Evolutionary conservation across 1,140 invertebrate species (phyloP), one percentile per base, ranked within the genome.

Genomic region (Amphibalanus amphitrite): DNA sequence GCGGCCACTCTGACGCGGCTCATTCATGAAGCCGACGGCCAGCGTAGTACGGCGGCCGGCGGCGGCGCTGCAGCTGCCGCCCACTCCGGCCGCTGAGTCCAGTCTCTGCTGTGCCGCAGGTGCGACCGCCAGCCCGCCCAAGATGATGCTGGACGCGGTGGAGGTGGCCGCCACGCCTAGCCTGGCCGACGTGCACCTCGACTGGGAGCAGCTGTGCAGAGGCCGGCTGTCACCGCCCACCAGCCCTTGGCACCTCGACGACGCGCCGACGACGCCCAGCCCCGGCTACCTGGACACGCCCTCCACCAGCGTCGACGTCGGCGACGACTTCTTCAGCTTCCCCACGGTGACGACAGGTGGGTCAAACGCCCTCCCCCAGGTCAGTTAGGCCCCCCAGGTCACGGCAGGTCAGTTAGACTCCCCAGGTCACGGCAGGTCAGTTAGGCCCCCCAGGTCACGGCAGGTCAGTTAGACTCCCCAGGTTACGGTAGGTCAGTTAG

Each of bases 321-420:
- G 75, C 17, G 74, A 78, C 69, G 80, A 80, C 74, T 79, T 79
- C 76, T 75, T 75, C 74, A 78, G 71, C 78, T 77, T 69, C 77
- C 79, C 15, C 75, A 79, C 71, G 78, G 78, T 10, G 78, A 79
- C 68, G 78, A 77, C 65, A 78, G 29, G 77, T 77, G 72, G 78
- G 79, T 80, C 47, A 59, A 1, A 13, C 13, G 17, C 86, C 86
- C 83, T 87, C 85, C 80, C 82, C 84, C 17, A 23, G 47, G 47
- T 23, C 47, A 59, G 13, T 20, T 20, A 59, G 47, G 86, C 86
- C 83, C 87, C 80, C 82, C 84, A 15, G 1, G 47, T 13, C 6
- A 13, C 47, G 47, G 47, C 47, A 13, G 47, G 13, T 59, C 47
- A 13, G 13, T 13, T 20, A 23, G 47, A 3, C 47, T 20, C 47